Conservation (phyloP, 2,888 invertebrate species). For the Perdita meconis region DNA sequence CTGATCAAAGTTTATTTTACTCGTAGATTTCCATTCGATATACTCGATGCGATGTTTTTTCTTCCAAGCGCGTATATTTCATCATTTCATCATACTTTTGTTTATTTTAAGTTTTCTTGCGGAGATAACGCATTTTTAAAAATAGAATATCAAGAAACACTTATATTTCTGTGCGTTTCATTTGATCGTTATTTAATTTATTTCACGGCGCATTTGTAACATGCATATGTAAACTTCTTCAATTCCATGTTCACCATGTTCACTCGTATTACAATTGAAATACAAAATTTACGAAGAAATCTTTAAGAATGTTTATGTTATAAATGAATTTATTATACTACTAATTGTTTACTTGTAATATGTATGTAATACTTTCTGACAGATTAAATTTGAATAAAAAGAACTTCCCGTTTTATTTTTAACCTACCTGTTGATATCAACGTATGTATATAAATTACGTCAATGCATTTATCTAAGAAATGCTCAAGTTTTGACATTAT, state of each 20-base stretch:
- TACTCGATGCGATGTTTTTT: no score
- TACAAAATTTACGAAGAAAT: background rate
- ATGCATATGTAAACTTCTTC: background rate
- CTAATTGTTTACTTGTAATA: background rate
- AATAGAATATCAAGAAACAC: no score
- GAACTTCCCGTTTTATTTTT: no score
- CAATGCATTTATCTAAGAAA: background rate
- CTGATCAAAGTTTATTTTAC: constrained; percentile 20
- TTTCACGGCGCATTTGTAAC: background rate
- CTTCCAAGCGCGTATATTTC: no score
- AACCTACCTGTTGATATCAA: no score
- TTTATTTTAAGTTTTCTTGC: no score
- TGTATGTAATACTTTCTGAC: background rate
- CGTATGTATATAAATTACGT: background rate
- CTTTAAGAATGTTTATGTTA: background rate
- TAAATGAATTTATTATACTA: background rate
- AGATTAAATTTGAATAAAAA: background rate
- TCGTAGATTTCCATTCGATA: constrained; percentile 21
- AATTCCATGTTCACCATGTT: background rate
- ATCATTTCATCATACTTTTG: no score
- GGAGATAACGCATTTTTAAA: no score
- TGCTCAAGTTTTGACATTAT: background rate
- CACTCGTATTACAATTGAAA: background rate
- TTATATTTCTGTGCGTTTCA: no score
- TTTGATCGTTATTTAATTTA: no score